Evolutionary conservation across 37 sponge, comb jelly and placozoan species (phyloP).

Genomic region (Eunapius fragilis): DNA sequence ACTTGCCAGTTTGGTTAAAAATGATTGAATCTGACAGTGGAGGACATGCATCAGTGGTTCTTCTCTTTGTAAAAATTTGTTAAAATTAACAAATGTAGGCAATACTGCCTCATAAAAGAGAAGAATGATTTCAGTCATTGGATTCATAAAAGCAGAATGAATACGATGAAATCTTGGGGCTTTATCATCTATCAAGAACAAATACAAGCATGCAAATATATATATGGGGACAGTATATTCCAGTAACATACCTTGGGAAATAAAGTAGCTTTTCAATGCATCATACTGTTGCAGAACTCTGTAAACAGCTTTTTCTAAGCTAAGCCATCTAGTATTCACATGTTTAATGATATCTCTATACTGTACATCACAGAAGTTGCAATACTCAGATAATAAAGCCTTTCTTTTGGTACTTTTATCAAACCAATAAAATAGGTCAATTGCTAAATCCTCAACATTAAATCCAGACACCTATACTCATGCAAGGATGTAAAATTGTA

Average conservation of each 20-base stretch:
- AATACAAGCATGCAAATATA: too few species aligned
- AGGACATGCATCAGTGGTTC: constrained; percentile 30
- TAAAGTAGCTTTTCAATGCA: constrained; percentile 35
- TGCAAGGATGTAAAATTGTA: too few species aligned
- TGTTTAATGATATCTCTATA: constrained; percentile 39
- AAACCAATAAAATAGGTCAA: constrained; percentile 60
- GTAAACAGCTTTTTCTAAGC: constrained; percentile 26
- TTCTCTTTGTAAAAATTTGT: constrained; percentile 24
- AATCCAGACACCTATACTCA: too few species aligned
- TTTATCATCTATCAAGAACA: too few species aligned
- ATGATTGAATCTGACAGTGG: too few species aligned
- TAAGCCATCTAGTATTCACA: constrained; percentile 46
- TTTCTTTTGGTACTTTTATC: constrained; percentile 52
- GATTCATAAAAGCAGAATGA: not conserved
- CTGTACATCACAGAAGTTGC: constrained; percentile 43
- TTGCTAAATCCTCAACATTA: constrained; percentile 49
- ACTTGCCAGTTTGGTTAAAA: too few species aligned
- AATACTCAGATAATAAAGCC: constrained; percentile 28
- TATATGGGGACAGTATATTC: too few species aligned
- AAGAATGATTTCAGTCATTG: constrained; percentile 33
- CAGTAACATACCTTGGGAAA: not conserved
- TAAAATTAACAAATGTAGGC: constrained; percentile 7
- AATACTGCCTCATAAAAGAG: constrained; percentile 35
- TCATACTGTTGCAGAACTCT: constrained; percentile 12
- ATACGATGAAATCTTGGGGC: constrained; percentile 4